Conservation (phyloP, 2,113 vertebrate genomes). For the Rousettus leschenaultii region DNA sequence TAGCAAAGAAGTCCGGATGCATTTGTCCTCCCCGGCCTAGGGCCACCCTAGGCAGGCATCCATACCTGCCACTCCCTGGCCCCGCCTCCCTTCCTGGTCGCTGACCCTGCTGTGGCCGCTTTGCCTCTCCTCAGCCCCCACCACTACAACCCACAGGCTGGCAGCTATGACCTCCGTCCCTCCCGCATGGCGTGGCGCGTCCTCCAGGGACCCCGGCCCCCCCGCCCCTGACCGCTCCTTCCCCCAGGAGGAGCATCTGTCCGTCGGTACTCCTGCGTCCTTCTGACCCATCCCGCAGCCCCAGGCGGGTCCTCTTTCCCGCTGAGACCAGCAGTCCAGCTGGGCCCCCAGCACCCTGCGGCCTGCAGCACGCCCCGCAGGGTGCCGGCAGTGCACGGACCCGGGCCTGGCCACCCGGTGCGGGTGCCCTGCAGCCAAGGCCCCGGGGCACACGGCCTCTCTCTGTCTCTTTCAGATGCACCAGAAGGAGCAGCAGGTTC, state of each 20-base stretch:
- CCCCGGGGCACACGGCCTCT: not conserved
- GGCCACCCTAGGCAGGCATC: not conserved
- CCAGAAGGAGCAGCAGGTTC: constrained; percentile 87
- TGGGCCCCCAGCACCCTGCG: too few relatives aligned
- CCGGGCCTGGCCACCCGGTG: too few relatives aligned
- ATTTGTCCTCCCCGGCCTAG: too few relatives aligned
- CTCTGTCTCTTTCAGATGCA: constrained; percentile 85
- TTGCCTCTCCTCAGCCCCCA: not conserved
- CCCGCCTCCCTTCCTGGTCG: too few relatives aligned
- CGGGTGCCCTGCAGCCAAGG: not conserved
- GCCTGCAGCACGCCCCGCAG: not conserved
- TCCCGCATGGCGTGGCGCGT: not conserved
- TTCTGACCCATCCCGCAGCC: not conserved
- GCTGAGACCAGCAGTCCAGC: not conserved
- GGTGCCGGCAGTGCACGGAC: too few relatives aligned
- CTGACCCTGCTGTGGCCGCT: not conserved
- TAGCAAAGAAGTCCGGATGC: not conserved
- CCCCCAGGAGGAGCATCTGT: too few relatives aligned
- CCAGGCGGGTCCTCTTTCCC: not conserved
- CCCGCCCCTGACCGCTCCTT: not conserved
- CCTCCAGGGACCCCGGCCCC: not conserved
- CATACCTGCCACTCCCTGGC: not conserved
- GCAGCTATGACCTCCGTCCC: not conserved
- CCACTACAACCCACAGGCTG: not conserved
- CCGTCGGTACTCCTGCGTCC: not conserved